Conservation (phyloP, 2,113 vertebrate species). For the Brachyhypopomus occidentalis region DNA sequence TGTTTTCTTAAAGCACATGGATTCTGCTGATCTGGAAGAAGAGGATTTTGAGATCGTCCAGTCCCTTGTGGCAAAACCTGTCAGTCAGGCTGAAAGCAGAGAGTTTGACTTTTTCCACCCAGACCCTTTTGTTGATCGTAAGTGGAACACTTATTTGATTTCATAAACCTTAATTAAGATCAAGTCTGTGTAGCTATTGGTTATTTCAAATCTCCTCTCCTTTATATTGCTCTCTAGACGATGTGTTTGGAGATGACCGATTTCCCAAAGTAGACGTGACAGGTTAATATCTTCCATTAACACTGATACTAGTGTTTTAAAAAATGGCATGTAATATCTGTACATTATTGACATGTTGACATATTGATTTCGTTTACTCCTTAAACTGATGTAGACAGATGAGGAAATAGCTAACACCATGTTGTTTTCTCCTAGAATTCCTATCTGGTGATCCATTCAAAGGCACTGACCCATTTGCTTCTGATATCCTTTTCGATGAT, state of each 20-base stretch:
- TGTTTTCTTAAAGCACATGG: slow-evolving; percentile 37
- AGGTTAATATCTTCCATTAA: slow-evolving; percentile 71
- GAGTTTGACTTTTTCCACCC: slow-evolving; percentile 92
- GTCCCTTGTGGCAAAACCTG: slow-evolving; percentile 24
- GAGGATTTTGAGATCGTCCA: slow-evolving; percentile 54
- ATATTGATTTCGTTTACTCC: not conserved
- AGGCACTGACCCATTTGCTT: slow-evolving; percentile 92
- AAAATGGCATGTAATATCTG: not conserved
- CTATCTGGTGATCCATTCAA: slow-evolving; percentile 94
- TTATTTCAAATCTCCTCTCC: not conserved
- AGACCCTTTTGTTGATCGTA: slow-evolving; percentile 89
- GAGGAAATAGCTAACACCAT: not conserved
- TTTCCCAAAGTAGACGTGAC: slow-evolving; percentile 85
- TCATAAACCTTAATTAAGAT: not conserved
- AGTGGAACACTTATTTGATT: slow-evolving; percentile 56
- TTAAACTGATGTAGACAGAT: not conserved
- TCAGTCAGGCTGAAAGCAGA: slow-evolving; percentile 65
- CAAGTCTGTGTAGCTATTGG: not conserved
- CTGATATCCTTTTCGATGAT: slow-evolving; percentile 84
- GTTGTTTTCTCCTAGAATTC: slow-evolving; percentile 71
- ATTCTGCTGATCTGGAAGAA: slow-evolving; percentile 53
- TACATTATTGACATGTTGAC: not conserved
- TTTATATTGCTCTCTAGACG: slow-evolving; percentile 71
- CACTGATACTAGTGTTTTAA: not conserved
- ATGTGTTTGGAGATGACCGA: slow-evolving; percentile 91